phyloP scores from a whole-genome alignment of 2,113 vertebrate genomes.

The Turnix velox region DNA sequence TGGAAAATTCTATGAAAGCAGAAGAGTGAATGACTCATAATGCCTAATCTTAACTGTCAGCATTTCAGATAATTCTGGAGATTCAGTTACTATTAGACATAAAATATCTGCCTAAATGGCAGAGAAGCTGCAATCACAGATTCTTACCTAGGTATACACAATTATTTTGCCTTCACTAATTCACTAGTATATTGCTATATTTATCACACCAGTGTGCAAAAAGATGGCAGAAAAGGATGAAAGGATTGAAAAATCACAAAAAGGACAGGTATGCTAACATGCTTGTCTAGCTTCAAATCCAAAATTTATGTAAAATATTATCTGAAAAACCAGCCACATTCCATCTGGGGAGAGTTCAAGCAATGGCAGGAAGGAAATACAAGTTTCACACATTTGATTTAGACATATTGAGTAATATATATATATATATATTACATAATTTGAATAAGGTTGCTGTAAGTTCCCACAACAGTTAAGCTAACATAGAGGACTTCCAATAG shows the following conservation, averaged over 20 bases:
- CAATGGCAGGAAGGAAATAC: neutral
- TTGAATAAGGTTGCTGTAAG: neutral
- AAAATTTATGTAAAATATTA: neutral
- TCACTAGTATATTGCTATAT: neutral
- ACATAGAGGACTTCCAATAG: neutral
- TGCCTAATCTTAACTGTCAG: neutral
- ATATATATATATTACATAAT: neutral
- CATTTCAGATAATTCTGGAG: neutral
- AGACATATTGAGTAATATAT: neutral
- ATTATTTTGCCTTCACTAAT: neutral
- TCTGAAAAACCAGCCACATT: neutral
- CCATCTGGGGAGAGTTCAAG: neutral
- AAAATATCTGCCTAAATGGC: neutral
- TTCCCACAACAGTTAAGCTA: neutral
- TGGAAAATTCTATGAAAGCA: neutral
- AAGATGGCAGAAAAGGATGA: neutral
- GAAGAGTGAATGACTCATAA: neutral
- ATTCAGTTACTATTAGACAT: neutral
- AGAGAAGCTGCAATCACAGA: neutral
- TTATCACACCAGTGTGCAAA: neutral
- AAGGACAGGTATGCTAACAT: neutral
- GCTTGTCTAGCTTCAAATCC: neutral
- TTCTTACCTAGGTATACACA: neutral
- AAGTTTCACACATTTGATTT: neutral
- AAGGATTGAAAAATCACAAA: neutral